Evolutionary conservation across 2,888 invertebrate genomes (phyloP).

Genomic region (Linnaemya tessellans): DNA sequence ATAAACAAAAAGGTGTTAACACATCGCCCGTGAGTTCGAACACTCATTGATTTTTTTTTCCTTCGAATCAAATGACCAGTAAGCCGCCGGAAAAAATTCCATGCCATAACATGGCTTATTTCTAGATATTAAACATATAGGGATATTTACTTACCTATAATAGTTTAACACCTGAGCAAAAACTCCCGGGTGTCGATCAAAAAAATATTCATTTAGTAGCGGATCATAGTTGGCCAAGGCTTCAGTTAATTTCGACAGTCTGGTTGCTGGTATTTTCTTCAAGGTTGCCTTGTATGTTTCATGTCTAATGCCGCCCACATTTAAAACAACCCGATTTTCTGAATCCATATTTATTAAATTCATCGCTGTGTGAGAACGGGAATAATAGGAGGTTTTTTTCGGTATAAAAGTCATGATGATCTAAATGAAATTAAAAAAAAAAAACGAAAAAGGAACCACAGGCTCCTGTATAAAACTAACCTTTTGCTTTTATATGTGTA

Average conservation of each 20-base stretch:
- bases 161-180: slow-evolving; percentile 99
- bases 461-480: slow-evolving; percentile 55
- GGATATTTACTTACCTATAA: slow-evolving; percentile 89
- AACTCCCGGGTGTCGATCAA: slow-evolving; percentile 97
- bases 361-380: slow-evolving; percentile 86
- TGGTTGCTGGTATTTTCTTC: slow-evolving; percentile 98
- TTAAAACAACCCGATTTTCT: slow-evolving; percentile 99
- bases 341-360: slow-evolving; percentile 97
- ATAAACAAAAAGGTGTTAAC: no score
- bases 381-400: slow-evolving; percentile 76
- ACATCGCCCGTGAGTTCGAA: no score
- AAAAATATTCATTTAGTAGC: slow-evolving; percentile 99
- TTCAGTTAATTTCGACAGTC: slow-evolving; percentile 96
- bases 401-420: slow-evolving; percentile 79
- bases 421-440: slow-evolving; percentile 15
- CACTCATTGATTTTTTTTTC: no score
- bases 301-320: slow-evolving; percentile 99
- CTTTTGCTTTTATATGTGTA: slow-evolving; percentile 41
- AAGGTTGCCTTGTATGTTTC: slow-evolving; percentile 98
- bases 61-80: no score
- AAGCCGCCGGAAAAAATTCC: no score
- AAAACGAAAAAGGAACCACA: slow-evolving; percentile 15
- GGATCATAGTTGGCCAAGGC: slow-evolving; percentile 99
- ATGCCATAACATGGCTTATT: no score
- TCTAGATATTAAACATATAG: no score